phyloP scores from a whole-genome alignment of 2,797 vertebrate genomes.

The Hypotaenidia philippensis region DNA sequence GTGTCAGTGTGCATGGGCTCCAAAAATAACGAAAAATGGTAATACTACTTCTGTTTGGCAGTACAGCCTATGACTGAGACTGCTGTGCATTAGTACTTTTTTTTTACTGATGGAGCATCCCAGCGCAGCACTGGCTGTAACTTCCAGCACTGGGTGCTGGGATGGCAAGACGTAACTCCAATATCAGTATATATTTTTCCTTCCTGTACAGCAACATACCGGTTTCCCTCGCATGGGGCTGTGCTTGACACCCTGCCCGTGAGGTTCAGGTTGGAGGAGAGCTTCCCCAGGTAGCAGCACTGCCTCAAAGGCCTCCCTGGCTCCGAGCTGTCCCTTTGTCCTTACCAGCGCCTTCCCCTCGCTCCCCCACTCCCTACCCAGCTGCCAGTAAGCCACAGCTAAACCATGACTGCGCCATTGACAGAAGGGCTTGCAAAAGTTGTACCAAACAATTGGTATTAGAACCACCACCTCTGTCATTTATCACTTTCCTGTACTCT shows the following conservation, averaged over 20 bases:
- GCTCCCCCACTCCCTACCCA: too few relatives aligned
- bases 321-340: background rate
- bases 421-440: background rate
- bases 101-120: background rate
- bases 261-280: background rate
- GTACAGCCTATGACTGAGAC: background rate
- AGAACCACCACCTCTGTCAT: background rate
- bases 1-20: background rate
- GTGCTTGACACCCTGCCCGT: background rate
- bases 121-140: background rate
- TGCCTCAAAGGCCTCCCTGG: background rate
- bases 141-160: background rate
- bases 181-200: background rate
- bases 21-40: background rate
- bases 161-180: background rate
- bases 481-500: background rate
- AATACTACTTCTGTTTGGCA: background rate
- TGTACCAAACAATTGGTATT: background rate
- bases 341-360: background rate
- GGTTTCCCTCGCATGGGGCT: fast-evolving
- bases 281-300: background rate
- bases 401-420: fast-evolving
- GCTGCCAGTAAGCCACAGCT: background rate
- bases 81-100: background rate
- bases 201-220: background rate